A percentile compares a stretch with the other conserved stretches of the same genome.
Evolutionary conservation across 92 coral and sea anemone species (phyloP).

Genomic region (Palythoa grandiflora): DNA sequence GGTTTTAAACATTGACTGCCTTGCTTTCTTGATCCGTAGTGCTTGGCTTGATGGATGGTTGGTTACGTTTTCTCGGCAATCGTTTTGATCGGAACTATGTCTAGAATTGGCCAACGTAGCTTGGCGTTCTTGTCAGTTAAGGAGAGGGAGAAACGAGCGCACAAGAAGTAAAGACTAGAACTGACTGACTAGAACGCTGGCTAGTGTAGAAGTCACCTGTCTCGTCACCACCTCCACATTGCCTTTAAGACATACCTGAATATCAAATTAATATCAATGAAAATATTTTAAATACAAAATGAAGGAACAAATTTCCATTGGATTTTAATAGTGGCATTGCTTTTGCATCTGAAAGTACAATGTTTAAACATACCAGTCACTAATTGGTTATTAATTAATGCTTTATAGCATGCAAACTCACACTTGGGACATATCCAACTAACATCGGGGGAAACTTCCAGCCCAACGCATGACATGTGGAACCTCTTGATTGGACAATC

Average conservation of each 20-base stretch:
- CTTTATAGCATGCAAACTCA: conserved; percentile 37
- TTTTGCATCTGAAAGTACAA: conserved; percentile 41
- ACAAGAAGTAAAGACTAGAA: conserved; percentile 31
- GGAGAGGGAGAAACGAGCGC: conserved; percentile 58
- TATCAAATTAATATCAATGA: conserved; percentile 47
- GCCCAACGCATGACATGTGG: conserved; percentile 62
- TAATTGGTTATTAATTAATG: conserved; percentile 34
- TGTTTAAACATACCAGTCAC: conserved; percentile 34
- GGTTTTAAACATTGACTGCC: conserved; percentile 35
- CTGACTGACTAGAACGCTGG: conserved; percentile 63
- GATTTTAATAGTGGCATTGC: conserved; percentile 53
- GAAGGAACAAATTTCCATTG: conserved; percentile 55
- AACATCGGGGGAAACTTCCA: conserved; percentile 50
- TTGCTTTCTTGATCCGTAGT: conserved; percentile 42
- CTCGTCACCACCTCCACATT: conserved; percentile 56
- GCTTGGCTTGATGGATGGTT: conserved; percentile 51
- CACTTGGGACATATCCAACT: conserved; percentile 62
- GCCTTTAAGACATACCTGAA: conserved; percentile 47
- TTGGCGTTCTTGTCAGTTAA: conserved; percentile 61
- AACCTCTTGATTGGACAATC: conserved; percentile 59
- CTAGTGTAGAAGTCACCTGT: conserved; percentile 60
- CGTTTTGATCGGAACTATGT: conserved; percentile 50
- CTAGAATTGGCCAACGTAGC: conserved; percentile 59
- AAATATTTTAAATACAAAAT: conserved; percentile 51
- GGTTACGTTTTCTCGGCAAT: conserved; percentile 55